These are phyloP conservation scores for Germaria angustata DNA, from an alignment of 2,888 invertebrate species.

Conservation along the genomic window DNA sequence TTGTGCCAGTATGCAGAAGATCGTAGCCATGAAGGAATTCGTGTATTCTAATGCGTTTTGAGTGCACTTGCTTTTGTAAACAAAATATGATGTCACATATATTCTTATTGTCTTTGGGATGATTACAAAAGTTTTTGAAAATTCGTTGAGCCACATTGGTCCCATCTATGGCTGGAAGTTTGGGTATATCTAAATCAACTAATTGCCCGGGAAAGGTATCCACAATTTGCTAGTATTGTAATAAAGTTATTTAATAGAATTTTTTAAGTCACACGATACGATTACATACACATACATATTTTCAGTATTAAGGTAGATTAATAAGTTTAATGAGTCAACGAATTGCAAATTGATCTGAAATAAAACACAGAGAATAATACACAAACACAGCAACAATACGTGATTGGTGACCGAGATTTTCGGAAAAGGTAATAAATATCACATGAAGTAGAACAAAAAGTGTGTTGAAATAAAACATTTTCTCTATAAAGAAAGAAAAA, in stretches of 20 bases:
- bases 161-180: conserved; percentile 80
- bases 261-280: too few relatives aligned
- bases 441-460: too few relatives aligned
- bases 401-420: too few relatives aligned
- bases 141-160: conserved; percentile 65
- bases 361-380: too few relatives aligned
- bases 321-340: too few relatives aligned
- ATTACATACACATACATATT: too few relatives aligned
- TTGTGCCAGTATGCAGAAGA: conserved; percentile 84
- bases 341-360: too few relatives aligned
- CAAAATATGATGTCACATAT: conserved; percentile 75
- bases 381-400: too few relatives aligned
- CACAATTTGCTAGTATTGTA: conserved; percentile 80
- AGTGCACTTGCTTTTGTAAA: conserved; percentile 85
- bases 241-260: not conserved
- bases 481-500: too few relatives aligned
- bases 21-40: conserved; percentile 89
- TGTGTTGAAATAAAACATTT: too few relatives aligned
- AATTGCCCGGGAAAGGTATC: conserved; percentile 84
- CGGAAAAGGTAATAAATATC: too few relatives aligned
- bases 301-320: too few relatives aligned
- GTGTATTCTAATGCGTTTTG: conserved; percentile 84
- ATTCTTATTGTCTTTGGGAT: conserved; percentile 70
- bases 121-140: conserved; percentile 70
- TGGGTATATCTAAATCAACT: conserved; percentile 85